phyloP scores from a whole-genome alignment of 2,113 vertebrate genomes.

The Semicossyphus pulcher region DNA sequence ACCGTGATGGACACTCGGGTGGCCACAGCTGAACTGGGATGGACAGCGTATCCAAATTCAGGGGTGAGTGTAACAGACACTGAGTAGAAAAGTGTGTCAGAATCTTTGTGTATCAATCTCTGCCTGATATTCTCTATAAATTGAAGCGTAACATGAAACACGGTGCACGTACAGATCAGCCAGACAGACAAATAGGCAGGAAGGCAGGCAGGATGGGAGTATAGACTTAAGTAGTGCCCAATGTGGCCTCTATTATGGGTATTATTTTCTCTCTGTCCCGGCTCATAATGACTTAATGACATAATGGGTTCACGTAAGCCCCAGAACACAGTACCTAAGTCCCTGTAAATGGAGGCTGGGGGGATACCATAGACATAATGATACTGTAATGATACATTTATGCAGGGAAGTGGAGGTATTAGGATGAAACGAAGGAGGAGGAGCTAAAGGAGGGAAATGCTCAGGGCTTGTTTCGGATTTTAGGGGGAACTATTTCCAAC shows the following conservation, averaged over 20 bases:
- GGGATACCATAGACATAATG: slow-evolving; percentile 72
- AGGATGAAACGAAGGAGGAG: slow-evolving; percentile 65
- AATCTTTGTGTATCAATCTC: slow-evolving; percentile 11
- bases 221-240: slow-evolving; percentile 65
- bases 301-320: slow-evolving; percentile 81
- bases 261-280: slow-evolving; percentile 79
- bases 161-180: slow-evolving; percentile 2
- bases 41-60: slow-evolving; percentile 96
- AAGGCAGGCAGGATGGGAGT: slow-evolving; percentile 53
- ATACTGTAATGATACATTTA: slow-evolving; percentile 78
- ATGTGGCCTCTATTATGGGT: slow-evolving; percentile 69
- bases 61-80: slow-evolving; percentile 88
- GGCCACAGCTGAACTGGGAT: slow-evolving; percentile 97
- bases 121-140: not conserved
- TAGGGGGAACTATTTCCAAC: slow-evolving; percentile 57
- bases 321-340: slow-evolving; percentile 75
- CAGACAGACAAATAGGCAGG: slow-evolving; percentile 58
- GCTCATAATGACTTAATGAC: slow-evolving; percentile 83
- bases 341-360: slow-evolving; percentile 69
- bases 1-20: slow-evolving; percentile 98
- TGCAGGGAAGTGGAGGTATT: slow-evolving; percentile 73
- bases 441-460: slow-evolving; percentile 62
- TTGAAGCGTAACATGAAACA: slow-evolving; percentile 28
- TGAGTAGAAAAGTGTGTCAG: not conserved
- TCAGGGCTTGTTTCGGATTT: slow-evolving; percentile 53